These are phyloP conservation scores for Eira barbara DNA, from an alignment of 2,113 vertebrate genomes.

Conservation along the genomic window DNA sequence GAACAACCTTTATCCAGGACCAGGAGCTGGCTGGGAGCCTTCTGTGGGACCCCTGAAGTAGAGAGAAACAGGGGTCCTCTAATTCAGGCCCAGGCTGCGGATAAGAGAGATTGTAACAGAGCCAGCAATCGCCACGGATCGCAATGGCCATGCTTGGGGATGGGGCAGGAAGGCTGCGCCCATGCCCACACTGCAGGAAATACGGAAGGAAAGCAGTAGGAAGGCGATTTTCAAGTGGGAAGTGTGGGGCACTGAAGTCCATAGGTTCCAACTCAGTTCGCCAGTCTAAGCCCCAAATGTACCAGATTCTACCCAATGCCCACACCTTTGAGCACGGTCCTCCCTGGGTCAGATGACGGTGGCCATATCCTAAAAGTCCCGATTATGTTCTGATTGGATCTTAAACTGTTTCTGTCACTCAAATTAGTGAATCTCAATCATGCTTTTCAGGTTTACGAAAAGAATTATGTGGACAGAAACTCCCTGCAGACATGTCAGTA, in stretches of 20 bases:
- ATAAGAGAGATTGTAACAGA: neutral
- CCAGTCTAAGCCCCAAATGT: neutral
- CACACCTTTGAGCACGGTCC: neutral
- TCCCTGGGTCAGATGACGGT: neutral
- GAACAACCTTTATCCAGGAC: neutral
- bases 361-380: no score
- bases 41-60: neutral
- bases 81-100: neutral
- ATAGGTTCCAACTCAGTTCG: neutral
- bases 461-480: neutral
- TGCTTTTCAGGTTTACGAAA: neutral
- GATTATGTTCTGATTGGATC: neutral
- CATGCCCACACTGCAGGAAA: neutral
- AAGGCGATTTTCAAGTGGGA: neutral
- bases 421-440: neutral
- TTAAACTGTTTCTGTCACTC: neutral
- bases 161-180: neutral
- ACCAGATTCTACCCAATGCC: neutral
- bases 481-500: neutral
- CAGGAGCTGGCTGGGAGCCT: neutral
- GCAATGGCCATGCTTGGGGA: neutral
- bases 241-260: neutral
- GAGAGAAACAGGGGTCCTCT: neutral
- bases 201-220: neutral
- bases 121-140: fast-evolving